phyloP scores from a whole-genome alignment of 1,140 invertebrate species.

The Diachasma alloeum region DNA sequence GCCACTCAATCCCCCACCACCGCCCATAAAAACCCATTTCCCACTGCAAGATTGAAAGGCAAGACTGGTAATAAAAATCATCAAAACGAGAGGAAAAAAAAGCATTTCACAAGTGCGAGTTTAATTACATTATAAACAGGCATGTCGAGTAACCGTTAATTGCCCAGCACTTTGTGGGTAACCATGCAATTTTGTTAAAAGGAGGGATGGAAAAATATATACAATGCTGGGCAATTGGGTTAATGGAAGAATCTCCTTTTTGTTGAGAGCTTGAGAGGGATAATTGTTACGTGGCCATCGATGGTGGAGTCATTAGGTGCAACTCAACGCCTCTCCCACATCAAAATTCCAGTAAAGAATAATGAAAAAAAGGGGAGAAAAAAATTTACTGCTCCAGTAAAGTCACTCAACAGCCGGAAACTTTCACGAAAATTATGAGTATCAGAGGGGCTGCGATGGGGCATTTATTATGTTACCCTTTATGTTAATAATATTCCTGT shows the following conservation, averaged over 20 bases:
- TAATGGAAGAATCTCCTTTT: slow-evolving; percentile 8
- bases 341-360: not conserved
- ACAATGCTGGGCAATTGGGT: slow-evolving; percentile 4
- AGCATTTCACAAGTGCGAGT: not conserved
- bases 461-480: not conserved
- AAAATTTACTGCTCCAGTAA: not conserved
- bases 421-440: slow-evolving; percentile 27
- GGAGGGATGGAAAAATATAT: slow-evolving; percentile 2
- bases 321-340: not conserved
- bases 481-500: not conserved
- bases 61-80: not conserved
- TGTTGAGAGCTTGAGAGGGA: not conserved
- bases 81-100: not conserved
- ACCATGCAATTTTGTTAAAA: slow-evolving; percentile 10
- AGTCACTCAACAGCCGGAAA: slow-evolving; percentile 12
- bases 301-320: not conserved
- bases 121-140: slow-evolving; percentile 9
- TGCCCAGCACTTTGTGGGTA: not conserved
- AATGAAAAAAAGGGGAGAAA: not conserved
- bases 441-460: not conserved
- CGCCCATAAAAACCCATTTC: not conserved
- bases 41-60: not conserved
- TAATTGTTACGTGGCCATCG: not conserved
- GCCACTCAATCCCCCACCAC: not conserved
- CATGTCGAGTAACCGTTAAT: slow-evolving; percentile 9